Percentiles rank a stretch among this genome's conserved stretches.
Evolutionary conservation across 2,888 invertebrate species (phyloP).

Genomic region (Phania funesta): DNA sequence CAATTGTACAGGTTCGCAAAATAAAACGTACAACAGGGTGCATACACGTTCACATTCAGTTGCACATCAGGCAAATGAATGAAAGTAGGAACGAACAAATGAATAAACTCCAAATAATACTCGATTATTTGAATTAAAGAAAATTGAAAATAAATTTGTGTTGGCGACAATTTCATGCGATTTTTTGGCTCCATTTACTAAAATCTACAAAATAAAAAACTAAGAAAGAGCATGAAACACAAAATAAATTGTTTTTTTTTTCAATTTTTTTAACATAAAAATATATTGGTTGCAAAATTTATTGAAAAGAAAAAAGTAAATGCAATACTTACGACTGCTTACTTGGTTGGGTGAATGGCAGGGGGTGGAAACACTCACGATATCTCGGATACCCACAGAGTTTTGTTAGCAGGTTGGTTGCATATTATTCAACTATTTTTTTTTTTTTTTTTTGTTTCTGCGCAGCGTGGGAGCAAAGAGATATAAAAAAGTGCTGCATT

Average conservation of each 20-base stretch:
- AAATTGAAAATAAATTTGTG: slow-evolving; percentile 68
- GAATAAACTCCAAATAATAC: slow-evolving; percentile 52
- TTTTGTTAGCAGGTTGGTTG: slow-evolving; percentile 55
- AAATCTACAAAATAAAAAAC: slow-evolving; percentile 23
- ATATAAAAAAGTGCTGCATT: slow-evolving; percentile 54
- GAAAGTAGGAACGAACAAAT: slow-evolving; percentile 5
- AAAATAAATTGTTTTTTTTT: slow-evolving; percentile 48
- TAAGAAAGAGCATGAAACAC: slow-evolving; percentile 2
- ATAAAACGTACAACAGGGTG: slow-evolving; percentile 43
- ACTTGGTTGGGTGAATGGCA: slow-evolving; percentile 15
- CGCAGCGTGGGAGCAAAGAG: slow-evolving; percentile 63
- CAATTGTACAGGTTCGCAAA: slow-evolving; percentile 40
- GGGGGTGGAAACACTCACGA: slow-evolving; percentile 1
- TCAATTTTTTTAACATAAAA: slow-evolving; percentile 21
- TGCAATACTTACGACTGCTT: slow-evolving; percentile 53
- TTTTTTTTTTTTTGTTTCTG: slow-evolving; percentile 2
- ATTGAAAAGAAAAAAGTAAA: slow-evolving; percentile 15
- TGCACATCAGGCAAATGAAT: not conserved
- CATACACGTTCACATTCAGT: not conserved
- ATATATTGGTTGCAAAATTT: slow-evolving; percentile 28
- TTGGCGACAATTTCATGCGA: slow-evolving; percentile 66
- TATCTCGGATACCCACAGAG: slow-evolving; percentile 50
- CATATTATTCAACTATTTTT: slow-evolving; percentile 39
- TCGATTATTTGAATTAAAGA: slow-evolving; percentile 67
- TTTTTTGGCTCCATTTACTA: slow-evolving; percentile 62